A percentile compares a stretch with the other conserved stretches of the same genome.
Conservation (phyloP, 2,888 invertebrate genomes). For the Pheosia tremula region DNA sequence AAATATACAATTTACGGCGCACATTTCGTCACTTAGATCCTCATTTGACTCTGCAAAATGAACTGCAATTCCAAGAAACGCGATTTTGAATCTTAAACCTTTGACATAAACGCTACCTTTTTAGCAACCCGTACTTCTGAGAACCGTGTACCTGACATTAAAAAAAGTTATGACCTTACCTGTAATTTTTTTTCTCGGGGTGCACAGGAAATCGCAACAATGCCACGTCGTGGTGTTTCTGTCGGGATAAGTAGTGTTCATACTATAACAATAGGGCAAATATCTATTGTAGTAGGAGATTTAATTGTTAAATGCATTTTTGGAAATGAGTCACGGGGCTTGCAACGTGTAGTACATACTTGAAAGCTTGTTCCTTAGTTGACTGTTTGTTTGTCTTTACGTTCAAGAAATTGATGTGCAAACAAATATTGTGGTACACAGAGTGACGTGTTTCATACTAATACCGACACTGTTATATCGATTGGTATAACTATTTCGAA, state of each 20-base stretch:
- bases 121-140: slow-evolving; percentile 39
- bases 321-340: slow-evolving; percentile 33
- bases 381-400: no score
- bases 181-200: slow-evolving; percentile 50
- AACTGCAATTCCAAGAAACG: slow-evolving; percentile 14
- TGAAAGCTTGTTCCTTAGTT: background rate
- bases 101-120: slow-evolving; percentile 37
- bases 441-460: no score
- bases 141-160: slow-evolving; percentile 49
- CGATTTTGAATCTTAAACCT: slow-evolving; percentile 41
- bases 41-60: slow-evolving; percentile 5
- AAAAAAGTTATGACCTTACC: slow-evolving; percentile 62
- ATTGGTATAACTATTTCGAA: no score
- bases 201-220: slow-evolving; percentile 75
- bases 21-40: background rate
- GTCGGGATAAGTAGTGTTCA: slow-evolving; percentile 47
- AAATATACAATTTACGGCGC: background rate
- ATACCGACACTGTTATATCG: no score
- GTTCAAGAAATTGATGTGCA: no score
- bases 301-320: slow-evolving; percentile 39
- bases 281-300: slow-evolving; percentile 34
- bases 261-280: slow-evolving; percentile 33
- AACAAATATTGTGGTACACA: no score
- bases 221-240: slow-evolving; percentile 55
- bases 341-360: background rate